Evolutionary conservation across 2,797 vertebrate genomes (phyloP).

Genomic region (Salarias fasciatus): DNA sequence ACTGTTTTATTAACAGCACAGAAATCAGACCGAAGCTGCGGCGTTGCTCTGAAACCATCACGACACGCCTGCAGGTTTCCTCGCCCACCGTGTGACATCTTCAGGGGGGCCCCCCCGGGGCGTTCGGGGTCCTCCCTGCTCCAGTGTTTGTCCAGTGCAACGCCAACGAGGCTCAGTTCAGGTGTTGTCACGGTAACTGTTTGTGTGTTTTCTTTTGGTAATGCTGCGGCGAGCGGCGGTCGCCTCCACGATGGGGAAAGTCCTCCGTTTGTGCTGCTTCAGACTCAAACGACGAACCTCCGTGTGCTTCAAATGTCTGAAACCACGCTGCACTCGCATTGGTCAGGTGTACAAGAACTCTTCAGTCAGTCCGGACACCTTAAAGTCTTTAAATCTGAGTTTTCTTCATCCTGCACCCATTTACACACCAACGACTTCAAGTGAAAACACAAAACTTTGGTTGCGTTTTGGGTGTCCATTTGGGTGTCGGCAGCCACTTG

Average conservation of each 20-base stretch:
- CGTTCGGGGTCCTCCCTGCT: slow-evolving; percentile 3
- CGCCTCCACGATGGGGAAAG: slow-evolving; percentile 41
- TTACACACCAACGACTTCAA: no score
- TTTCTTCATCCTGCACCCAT: no score
- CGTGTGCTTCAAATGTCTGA: background rate
- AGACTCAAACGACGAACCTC: background rate
- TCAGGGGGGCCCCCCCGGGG: slow-evolving; percentile 31
- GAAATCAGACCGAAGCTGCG: no score
- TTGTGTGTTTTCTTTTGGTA: slow-evolving; percentile 29
- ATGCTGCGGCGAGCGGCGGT: slow-evolving; percentile 1
- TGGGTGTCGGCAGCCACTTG: no score
- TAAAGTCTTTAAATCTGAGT: no score
- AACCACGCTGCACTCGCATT: background rate
- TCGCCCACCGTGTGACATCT: slow-evolving; percentile 57
- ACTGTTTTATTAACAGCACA: no score
- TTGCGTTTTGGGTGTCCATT: no score
- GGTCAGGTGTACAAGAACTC: no score
- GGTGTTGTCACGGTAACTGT: slow-evolving; percentile 18
- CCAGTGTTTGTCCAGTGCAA: slow-evolving; percentile 12
- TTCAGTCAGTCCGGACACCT: no score
- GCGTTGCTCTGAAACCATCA: no score
- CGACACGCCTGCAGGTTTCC: no score
- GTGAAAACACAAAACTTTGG: no score
- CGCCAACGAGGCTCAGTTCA: slow-evolving; percentile 5
- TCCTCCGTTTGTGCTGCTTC: background rate